A percentile compares a stretch with the other conserved stretches of the same genome.
phyloP scores from a whole-genome alignment of 2,797 vertebrate species.

The Clarias laeviceps region DNA sequence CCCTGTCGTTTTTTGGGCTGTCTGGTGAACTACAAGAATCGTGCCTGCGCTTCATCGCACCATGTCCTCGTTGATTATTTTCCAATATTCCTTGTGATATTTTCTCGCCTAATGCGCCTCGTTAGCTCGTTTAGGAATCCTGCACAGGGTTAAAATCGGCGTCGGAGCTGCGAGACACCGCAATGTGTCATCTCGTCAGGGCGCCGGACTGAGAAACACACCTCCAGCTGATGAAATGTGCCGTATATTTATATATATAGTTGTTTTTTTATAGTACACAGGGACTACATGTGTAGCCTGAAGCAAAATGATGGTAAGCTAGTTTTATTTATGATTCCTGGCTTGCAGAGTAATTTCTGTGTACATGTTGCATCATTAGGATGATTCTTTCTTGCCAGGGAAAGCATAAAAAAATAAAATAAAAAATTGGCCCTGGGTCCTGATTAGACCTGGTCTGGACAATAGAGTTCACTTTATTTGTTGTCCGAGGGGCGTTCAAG shows the following conservation, averaged over 20 bases:
- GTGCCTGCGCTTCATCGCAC: neutral
- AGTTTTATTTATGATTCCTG: neutral
- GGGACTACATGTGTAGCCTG: conserved; percentile 22
- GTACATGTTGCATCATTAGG: conserved; percentile 36
- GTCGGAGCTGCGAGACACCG: neutral
- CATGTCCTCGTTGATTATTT: neutral
- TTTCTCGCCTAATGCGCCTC: neutral
- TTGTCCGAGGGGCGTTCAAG: neutral
- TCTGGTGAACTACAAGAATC: too few species aligned
- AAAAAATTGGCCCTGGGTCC: neutral
- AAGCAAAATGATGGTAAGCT: conserved; percentile 36
- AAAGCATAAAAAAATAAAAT: neutral
- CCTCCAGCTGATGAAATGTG: conserved; percentile 32
- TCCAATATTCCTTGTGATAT: neutral
- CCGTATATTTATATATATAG: neutral
- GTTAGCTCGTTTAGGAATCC: conserved; percentile 21
- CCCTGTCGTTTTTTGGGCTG: neutral
- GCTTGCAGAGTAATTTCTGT: conserved; percentile 23
- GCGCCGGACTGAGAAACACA: conserved; percentile 1
- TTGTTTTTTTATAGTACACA: conserved; percentile 1
- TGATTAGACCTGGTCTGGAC: neutral
- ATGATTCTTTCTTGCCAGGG: conserved; percentile 13
- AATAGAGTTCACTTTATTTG: neutral
- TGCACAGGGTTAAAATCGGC: neutral
- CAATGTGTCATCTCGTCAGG: neutral